Conservation (phyloP, 2,113 vertebrate genomes). For the Halcyon malimbica region DNA sequence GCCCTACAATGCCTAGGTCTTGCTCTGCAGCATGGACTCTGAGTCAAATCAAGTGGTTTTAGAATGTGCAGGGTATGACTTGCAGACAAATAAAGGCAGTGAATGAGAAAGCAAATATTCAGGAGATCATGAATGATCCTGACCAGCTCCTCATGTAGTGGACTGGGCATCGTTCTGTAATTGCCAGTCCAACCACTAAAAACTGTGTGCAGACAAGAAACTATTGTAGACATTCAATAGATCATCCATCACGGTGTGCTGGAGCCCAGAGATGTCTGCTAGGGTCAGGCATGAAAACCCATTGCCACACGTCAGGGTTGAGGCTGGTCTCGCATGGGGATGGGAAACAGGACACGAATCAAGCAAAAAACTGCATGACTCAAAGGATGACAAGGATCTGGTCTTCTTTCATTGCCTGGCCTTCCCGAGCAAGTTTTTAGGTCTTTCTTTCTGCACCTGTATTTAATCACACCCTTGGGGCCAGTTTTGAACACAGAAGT, state of each 20-base stretch:
- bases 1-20: neutral
- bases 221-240: neutral
- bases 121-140: neutral
- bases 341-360: neutral
- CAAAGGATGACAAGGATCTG: neutral
- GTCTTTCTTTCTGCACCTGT: neutral
- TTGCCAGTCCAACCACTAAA: neutral
- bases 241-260: neutral
- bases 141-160: accelerated
- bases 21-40: neutral
- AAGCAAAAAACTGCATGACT: neutral
- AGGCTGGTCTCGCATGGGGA: neutral
- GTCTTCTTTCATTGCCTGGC: neutral
- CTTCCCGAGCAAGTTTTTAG: neutral
- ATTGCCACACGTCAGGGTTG: too few relatives aligned
- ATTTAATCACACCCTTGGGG: neutral
- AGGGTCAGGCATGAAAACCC: neutral
- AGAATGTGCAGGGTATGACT: neutral
- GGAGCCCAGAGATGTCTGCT: neutral
- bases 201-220: neutral
- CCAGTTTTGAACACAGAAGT: neutral
- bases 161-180: neutral
- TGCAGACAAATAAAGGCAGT: neutral
- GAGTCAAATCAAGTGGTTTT: neutral
- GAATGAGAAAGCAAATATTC: neutral